Percentiles rank a stretch among this genome's conserved stretches.
These are phyloP conservation scores for Adrianichthys oophorus DNA, from an alignment of 2,797 vertebrate species.

Conservation along the genomic window DNA sequence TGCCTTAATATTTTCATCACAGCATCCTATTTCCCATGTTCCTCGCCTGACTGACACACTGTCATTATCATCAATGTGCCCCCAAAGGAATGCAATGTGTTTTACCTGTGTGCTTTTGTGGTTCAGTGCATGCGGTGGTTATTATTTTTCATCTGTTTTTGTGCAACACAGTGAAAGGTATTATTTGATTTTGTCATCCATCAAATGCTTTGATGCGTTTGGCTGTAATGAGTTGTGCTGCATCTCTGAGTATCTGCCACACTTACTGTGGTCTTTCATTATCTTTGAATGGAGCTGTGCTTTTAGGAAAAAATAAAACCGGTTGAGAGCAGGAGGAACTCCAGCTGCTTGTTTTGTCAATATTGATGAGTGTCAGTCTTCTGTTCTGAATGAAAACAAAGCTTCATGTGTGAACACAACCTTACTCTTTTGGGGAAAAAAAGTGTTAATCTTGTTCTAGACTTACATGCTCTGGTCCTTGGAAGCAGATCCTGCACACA, in stretches of 20 bases:
- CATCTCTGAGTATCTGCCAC: conserved; percentile 54
- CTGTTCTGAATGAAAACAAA: neutral
- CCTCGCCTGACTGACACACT: conserved; percentile 45
- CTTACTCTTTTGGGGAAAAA: neutral
- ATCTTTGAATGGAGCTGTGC: conserved; percentile 41
- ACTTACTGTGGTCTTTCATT: conserved; percentile 61
- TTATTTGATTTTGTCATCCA: conserved; percentile 50
- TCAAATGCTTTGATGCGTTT: conserved; percentile 45
- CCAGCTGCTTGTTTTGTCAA: neutral
- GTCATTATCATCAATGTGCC: conserved; percentile 53
- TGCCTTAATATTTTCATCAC: conserved; percentile 19
- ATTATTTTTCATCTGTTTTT: conserved; percentile 11
- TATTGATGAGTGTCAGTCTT: neutral
- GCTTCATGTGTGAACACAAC: neutral
- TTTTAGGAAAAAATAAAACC: conserved; percentile 41
- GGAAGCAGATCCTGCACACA: conserved; percentile 98
- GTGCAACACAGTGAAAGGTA: conserved; percentile 22
- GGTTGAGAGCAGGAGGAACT: conserved; percentile 40
- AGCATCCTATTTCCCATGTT: conserved; percentile 33
- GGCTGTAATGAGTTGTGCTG: conserved; percentile 54
- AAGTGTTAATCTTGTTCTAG: conserved; percentile 1
- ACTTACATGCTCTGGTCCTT: conserved; percentile 96
- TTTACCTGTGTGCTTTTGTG: conserved; percentile 41
- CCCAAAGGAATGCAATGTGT: conserved; percentile 29
- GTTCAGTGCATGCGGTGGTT: conserved; percentile 26